Conservation (phyloP, 92 coral and sea anemone species). For the Epizoanthus illoricatus region DNA sequence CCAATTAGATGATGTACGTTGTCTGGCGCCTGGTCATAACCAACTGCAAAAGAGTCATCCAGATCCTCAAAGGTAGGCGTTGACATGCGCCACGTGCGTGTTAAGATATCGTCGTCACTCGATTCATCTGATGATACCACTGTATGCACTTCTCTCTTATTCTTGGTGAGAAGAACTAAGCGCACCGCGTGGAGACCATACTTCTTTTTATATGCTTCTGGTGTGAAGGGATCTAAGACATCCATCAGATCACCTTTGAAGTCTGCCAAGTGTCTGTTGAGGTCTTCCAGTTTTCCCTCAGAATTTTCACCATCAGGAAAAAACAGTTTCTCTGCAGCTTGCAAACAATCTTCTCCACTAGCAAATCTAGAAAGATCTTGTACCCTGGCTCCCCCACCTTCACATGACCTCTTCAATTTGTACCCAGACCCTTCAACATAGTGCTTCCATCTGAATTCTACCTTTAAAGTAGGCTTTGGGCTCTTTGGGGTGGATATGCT, state of each 20-base stretch:
- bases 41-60: constrained; percentile 3
- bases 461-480: constrained; percentile 45
- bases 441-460: constrained; percentile 56
- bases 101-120: constrained; percentile 11
- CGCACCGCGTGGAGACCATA: constrained; percentile 36
- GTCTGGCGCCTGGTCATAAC: constrained; percentile 3
- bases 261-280: constrained; percentile 41
- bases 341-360: constrained; percentile 37
- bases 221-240: constrained; percentile 41
- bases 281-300: constrained; percentile 43
- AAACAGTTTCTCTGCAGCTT: constrained; percentile 32
- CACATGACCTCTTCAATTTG: constrained; percentile 33
- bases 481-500: constrained; percentile 18
- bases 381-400: constrained; percentile 45
- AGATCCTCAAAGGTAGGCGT: not conserved
- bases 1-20: constrained; percentile 45
- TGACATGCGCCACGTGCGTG: constrained; percentile 6
- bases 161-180: constrained; percentile 33
- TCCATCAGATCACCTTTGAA: constrained; percentile 47
- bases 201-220: constrained; percentile 41
- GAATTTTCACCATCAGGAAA: constrained; percentile 51
- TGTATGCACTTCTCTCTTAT: constrained; percentile 15
- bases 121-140: constrained; percentile 12
- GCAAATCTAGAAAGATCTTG: constrained; percentile 38
- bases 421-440: constrained; percentile 40